Evolutionary conservation across 2,888 invertebrate genomes (phyloP), one percentile per base, ranked within the genome.

Genomic region (Tiphia femorata): DNA sequence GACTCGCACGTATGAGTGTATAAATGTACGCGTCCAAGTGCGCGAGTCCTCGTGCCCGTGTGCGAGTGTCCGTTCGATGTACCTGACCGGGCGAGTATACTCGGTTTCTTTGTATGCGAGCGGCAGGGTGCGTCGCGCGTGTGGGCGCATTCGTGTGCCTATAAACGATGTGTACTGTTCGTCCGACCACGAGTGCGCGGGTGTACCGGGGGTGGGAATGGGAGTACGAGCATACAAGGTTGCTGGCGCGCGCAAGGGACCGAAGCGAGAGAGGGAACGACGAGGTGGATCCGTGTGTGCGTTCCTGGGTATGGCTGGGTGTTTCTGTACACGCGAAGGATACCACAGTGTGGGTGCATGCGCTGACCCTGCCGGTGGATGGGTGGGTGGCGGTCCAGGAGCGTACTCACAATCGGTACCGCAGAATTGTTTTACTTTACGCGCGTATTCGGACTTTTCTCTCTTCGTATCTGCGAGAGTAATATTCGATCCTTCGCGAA

Each of bases 321-420:
- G 10, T 30, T 14, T 30, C 8, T 27, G n/a, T 23, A 30, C 35
- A 16, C 30, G 43, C 29, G 8, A 6, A 14, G 38, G 25, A 30
- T 54, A 42, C 53, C 46, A 49, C 41, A 35, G 59, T 48, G 58
- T 58, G 47, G 43, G 71, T 70, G 64, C 53, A 60, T 58, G 68
- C 68, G 70, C 75, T 76, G 76, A 75, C 77, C 77, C 74, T 76
- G 75, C 72, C 64, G 68, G 57, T 62, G 58, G 67, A 63, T 67
- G 72, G 71, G 72, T 74, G 78, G 74, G 73, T 72, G 73, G 75
- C 67, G 69, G 63, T 58, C 58, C 74, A 71, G 75, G 76, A 67
- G 62, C 69, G 73, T 72, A 70, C 30, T n/a, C n/a, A n/a, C n/a
- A n/a, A n/a, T n/a, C n/a, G n/a, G n/a, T n/a, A n/a, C n/a, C n/a